Evolutionary conservation across 2,888 invertebrate genomes (phyloP).

Genomic region (Chrysopilus asiliformis): DNA sequence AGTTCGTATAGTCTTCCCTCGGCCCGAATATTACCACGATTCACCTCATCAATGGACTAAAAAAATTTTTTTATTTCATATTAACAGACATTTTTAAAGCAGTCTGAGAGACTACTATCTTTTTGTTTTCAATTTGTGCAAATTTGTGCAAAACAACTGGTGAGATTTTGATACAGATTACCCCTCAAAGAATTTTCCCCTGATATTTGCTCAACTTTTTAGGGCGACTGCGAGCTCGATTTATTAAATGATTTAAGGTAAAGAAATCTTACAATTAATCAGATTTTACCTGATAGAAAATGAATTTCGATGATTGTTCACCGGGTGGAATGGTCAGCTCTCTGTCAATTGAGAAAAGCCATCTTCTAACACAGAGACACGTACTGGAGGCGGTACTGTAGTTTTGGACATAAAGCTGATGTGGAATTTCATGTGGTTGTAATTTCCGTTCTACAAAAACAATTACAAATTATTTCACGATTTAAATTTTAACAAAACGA

Average conservation of each 20-base stretch:
- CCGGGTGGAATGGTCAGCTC: conserved; percentile 54
- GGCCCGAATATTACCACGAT: conserved; percentile 80
- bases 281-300: conserved; percentile 64
- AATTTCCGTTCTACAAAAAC: conserved; percentile 63
- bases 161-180: not conserved
- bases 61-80: conserved; percentile 20
- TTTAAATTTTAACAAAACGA: conserved; percentile 2
- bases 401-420: conserved; percentile 96
- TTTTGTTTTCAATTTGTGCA: not conserved
- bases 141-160: not conserved
- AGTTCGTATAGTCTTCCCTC: conserved; percentile 89
- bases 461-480: not conserved
- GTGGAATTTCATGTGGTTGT: conserved; percentile 86
- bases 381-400: conserved; percentile 95
- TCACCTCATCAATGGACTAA: conserved; percentile 85
- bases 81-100: too few species aligned
- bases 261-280: too few species aligned
- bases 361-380: conserved; percentile 77
- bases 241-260: too few species aligned
- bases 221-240: too few species aligned
- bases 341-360: conserved; percentile 66
- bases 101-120: conserved; percentile 16
- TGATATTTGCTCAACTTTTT: too few species aligned
- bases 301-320: conserved; percentile 63
- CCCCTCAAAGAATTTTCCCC: too few species aligned